Conservation (phyloP, 2,113 vertebrate species). For the Chionomys nivalis region DNA sequence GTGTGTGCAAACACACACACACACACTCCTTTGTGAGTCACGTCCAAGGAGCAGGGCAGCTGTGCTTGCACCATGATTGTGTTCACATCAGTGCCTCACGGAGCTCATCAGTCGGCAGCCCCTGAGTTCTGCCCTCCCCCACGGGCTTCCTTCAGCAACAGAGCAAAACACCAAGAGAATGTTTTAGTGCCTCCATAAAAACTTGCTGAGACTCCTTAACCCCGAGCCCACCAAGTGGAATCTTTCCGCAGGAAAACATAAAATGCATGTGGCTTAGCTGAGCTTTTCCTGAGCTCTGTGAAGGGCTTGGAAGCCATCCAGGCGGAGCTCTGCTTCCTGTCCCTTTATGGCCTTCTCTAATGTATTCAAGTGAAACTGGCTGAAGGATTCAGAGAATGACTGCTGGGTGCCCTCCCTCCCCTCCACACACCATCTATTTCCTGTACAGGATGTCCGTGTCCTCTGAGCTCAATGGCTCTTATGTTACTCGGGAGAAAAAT, state of each 20-base stretch:
- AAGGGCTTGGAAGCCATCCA: constrained; percentile 48
- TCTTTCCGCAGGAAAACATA: constrained; percentile 65
- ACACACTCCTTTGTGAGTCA: not conserved
- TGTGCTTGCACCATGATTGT: rapidly evolving
- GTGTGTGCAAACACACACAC: not conserved
- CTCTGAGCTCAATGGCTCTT: constrained; percentile 60
- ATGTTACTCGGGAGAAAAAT: constrained; percentile 61
- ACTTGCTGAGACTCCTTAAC: constrained; percentile 65
- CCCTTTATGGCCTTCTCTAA: constrained; percentile 16
- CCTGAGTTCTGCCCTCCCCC: not conserved
- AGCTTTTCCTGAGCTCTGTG: constrained; percentile 68
- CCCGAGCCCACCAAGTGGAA: constrained; percentile 59
- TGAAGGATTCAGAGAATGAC: constrained; percentile 46
- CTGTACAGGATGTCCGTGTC: constrained; percentile 44
- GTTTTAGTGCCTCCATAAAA: constrained; percentile 58
- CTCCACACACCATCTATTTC: constrained; percentile 58
- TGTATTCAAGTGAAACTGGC: constrained; percentile 54
- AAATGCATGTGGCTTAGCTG: constrained; percentile 44
- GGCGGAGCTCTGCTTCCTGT: constrained; percentile 45
- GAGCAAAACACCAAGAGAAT: constrained; percentile 30
- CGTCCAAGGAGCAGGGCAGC: not conserved
- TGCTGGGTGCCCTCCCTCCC: not conserved
- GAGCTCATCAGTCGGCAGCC: not conserved
- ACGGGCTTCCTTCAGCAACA: not conserved
- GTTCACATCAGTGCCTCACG: not conserved